A percentile compares a stretch with the other conserved stretches of the same genome.
Evolutionary conservation across 2,797 vertebrate species (phyloP).

Genomic region (Anabacerthia variegaticeps): DNA sequence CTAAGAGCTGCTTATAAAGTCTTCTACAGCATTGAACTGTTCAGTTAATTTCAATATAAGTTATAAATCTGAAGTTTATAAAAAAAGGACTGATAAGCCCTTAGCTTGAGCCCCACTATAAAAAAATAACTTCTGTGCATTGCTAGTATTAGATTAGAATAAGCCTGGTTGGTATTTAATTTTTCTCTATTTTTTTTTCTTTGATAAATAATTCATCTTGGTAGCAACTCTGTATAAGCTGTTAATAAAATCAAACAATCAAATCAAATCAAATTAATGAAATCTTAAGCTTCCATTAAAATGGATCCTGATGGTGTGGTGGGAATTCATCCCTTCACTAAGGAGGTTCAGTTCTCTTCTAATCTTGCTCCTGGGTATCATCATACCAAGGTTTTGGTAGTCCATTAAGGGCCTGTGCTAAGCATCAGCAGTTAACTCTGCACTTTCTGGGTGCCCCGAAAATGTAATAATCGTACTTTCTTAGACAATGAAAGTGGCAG

Average conservation of each 20-base stretch:
- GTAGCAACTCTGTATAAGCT: neutral
- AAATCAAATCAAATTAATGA: neutral
- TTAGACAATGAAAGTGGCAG: neutral
- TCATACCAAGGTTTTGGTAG: neutral
- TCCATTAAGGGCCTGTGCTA: neutral
- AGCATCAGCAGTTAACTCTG: neutral
- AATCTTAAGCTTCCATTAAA: neutral
- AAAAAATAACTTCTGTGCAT: neutral
- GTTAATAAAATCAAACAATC: neutral
- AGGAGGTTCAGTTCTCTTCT: neutral
- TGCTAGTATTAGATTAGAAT: neutral
- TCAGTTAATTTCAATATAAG: neutral
- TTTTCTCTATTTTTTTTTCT: neutral
- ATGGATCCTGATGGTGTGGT: neutral
- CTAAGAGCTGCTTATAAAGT: neutral
- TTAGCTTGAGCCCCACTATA: neutral
- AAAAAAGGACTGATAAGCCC: neutral
- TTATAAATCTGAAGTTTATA: neutral
- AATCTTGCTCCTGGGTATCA: neutral
- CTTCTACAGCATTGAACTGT: neutral
- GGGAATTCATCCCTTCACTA: neutral
- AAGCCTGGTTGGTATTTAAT: neutral
- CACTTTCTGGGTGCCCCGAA: neutral
- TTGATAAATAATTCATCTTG: neutral
- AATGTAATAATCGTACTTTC: neutral